Conservation (phyloP, 2,113 vertebrate species). For the Micronisus gabar region DNA sequence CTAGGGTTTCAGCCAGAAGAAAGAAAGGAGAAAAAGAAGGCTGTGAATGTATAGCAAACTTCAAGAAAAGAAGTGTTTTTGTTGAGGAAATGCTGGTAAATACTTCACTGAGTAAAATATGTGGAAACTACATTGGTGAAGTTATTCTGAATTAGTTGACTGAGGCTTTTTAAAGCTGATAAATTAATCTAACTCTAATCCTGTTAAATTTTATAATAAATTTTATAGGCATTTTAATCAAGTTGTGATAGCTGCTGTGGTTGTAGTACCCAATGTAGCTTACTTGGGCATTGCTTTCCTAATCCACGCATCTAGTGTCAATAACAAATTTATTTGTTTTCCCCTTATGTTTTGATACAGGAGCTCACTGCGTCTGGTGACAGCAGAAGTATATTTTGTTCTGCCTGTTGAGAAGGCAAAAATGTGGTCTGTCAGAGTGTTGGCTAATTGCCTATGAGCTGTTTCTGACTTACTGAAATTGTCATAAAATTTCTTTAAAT, state of each 20-base stretch:
- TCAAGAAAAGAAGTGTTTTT: neutral
- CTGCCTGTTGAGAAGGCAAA: neutral
- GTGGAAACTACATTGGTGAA: neutral
- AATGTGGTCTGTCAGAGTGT: neutral
- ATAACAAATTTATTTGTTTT: neutral
- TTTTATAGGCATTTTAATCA: neutral
- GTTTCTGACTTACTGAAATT: neutral
- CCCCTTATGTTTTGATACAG: neutral
- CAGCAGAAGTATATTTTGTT: neutral
- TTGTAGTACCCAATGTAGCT: neutral
- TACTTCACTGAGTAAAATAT: neutral
- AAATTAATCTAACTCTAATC: neutral
- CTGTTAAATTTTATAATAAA: neutral
- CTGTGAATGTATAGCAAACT: neutral
- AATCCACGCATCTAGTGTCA: fast-evolving
- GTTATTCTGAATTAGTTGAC: neutral
- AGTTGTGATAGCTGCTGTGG: neutral
- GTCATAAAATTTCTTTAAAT: neutral
- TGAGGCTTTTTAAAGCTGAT: neutral
- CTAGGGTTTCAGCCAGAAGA: neutral
- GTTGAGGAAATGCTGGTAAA: neutral
- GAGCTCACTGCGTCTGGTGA: neutral
- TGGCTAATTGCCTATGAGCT: neutral
- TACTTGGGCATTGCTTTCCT: neutral
- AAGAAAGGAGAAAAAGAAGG: neutral